These are phyloP conservation scores for Meteorus cinctellus DNA, from an alignment of 2,888 invertebrate genomes.

Conservation along the genomic window DNA sequence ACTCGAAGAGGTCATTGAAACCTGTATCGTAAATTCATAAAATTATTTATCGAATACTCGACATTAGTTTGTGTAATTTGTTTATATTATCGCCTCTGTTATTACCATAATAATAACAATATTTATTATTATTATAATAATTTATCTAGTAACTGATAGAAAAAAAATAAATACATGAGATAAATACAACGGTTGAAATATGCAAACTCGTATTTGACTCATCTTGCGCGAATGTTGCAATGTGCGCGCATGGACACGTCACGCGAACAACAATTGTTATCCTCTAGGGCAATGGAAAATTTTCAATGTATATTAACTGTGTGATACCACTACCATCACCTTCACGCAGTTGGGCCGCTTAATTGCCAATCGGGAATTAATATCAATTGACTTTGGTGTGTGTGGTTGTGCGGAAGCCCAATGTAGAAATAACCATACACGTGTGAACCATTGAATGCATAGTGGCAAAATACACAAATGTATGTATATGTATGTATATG, in stretches of 20 bases:
- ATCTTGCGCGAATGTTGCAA: neutral
- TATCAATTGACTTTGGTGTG: constrained; percentile 46
- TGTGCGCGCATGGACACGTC: neutral
- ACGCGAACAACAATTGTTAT: constrained; percentile 3
- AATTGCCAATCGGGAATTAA: constrained; percentile 52
- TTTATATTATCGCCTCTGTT: neutral
- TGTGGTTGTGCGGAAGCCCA: constrained; percentile 12
- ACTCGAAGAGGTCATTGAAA: neutral
- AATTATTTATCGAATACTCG: neutral
- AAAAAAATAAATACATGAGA: neutral
- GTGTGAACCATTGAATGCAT: neutral
- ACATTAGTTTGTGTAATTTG: neutral
- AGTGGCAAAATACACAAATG: neutral
- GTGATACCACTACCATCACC: neutral
- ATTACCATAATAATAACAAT: neutral
- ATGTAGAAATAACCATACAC: constrained; percentile 1
- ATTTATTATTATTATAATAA: neutral
- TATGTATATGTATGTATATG: neutral
- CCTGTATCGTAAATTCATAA: neutral
- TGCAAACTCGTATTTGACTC: constrained; percentile 25
- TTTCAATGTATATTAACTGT: constrained; percentile 22
- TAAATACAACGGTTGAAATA: constrained; percentile 17
- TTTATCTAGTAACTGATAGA: neutral
- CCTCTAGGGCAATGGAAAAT: constrained; percentile 1
- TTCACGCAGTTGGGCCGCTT: constrained; percentile 37